Evolutionary conservation across 2,797 vertebrate genomes (phyloP).

Genomic region (Coregonus sp.): DNA sequence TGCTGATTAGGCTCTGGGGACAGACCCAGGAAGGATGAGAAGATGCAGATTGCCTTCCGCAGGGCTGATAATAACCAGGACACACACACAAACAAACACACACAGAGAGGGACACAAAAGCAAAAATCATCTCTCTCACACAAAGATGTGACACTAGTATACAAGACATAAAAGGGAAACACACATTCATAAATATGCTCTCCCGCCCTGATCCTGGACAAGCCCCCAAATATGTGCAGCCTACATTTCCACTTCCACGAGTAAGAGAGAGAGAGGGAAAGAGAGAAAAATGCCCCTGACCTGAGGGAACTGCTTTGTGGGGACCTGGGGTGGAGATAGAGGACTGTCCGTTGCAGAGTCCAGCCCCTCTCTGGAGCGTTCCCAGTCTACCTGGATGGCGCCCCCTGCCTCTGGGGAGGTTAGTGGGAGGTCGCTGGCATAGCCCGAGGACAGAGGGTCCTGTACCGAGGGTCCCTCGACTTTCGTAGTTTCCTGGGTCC

Average conservation of each 20-base stretch:
- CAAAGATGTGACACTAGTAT: no score
- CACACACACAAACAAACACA: slow-evolving; percentile 14
- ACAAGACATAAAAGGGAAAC: background rate
- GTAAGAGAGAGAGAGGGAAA: background rate
- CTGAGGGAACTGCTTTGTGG: slow-evolving; percentile 62
- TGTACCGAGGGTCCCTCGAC: slow-evolving; percentile 7
- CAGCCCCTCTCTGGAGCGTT: slow-evolving; percentile 75
- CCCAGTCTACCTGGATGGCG: slow-evolving; percentile 75
- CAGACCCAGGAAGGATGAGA: slow-evolving; percentile 54
- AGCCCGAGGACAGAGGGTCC: slow-evolving; percentile 65
- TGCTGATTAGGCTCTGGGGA: slow-evolving; percentile 70
- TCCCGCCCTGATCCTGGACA: background rate
- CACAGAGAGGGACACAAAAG: background rate
- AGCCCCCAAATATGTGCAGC: background rate
- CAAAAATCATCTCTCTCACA: slow-evolving; percentile 2
- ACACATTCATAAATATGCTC: background rate
- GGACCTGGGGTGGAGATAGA: slow-evolving; percentile 56
- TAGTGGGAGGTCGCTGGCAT: slow-evolving; percentile 76
- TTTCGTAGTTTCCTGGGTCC: background rate
- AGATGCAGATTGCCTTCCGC: slow-evolving; percentile 28
- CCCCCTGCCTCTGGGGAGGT: slow-evolving; percentile 76
- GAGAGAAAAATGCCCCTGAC: slow-evolving; percentile 58
- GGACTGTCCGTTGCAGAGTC: slow-evolving; percentile 76
- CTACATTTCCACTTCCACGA: background rate
- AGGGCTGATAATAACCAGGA: slow-evolving; percentile 52